Evolutionary conservation across 2,797 vertebrate genomes (phyloP), one percentile per base, ranked within the genome.

Genomic region (Enteromius thamalakanensis): DNA sequence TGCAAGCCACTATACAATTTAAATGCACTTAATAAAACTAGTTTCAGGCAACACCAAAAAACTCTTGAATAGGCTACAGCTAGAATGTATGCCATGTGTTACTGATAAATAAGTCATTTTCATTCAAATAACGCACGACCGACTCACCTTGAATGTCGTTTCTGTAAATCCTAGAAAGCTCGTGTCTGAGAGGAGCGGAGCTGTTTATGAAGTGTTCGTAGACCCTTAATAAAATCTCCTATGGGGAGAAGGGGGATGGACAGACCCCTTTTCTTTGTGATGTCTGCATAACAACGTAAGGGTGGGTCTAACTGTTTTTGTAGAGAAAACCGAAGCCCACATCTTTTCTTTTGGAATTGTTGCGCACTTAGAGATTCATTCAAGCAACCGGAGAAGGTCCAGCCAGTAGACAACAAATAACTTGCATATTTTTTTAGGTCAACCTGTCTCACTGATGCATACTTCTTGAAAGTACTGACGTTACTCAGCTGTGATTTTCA

Each of bases 121-220:
- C 1, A 29, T 42, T 26, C 19, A 55, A 76, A 82, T 7, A 58
- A 53, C 7, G 32, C 47, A 26, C 10, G 12, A n/a, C 17, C 11
- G 9, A 62, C 82, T 78, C 51, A 83, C 81, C 75, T 82, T 51
- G 19, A 82, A 68, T 6, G 47, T 26, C 17, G 45, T 6, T 82
- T 37, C n/a, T 9, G 49, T 1, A 12, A 74, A 19, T 68, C 49
- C 62, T 58, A 37, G 2, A 68, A 47, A 76, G 7, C 21, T 62
- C 10, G 29, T 40, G 42, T 8, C 62, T 4, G 76, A 65, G 26
- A 4, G 8, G 5, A 62, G 34, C 4, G n/a, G 64, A 14, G 49
- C n/a, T 58, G 49, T 76, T 76, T 76, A 76, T 76, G 60, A 76
- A 69, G 49, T 68, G 60, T 29, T 17, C 34, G 49, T 34, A 42